Percentiles rank a stretch among this genome's conserved stretches.
Conservation (phyloP, 2,113 vertebrate species). For the Ophthalmolycus amberensis region DNA sequence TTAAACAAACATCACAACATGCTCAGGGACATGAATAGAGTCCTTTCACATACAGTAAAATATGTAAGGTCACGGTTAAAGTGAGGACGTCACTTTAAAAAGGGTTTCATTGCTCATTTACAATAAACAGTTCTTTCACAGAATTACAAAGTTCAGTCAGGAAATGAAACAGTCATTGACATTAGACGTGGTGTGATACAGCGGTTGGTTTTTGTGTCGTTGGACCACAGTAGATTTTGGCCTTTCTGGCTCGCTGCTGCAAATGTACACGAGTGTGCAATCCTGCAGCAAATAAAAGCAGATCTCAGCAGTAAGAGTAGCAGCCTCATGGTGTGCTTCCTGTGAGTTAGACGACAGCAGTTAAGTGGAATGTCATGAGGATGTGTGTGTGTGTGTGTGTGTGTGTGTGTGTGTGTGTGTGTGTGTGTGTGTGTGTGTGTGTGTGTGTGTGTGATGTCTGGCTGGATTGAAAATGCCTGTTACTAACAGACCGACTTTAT, state of each 20-base stretch:
- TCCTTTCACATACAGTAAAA: conserved; percentile 10
- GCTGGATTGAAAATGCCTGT: background rate
- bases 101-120: conserved; percentile 36
- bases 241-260: background rate
- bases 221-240: background rate
- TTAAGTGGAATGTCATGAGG: background rate
- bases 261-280: background rate
- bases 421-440: background rate
- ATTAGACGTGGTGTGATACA: background rate
- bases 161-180: background rate
- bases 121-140: background rate
- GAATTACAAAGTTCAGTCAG: background rate
- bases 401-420: background rate
- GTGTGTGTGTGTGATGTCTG: background rate
- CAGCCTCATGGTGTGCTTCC: background rate
- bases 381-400: background rate
- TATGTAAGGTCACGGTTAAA: conserved; percentile 47
- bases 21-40: background rate
- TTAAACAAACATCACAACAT: background rate
- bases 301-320: background rate
- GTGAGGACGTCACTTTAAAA: conserved; percentile 2
- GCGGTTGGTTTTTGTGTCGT: background rate
- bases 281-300: background rate
- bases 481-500: background rate
- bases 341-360: background rate